Conservation (phyloP, 2,888 invertebrate genomes). For the Periphyllus acericola region DNA sequence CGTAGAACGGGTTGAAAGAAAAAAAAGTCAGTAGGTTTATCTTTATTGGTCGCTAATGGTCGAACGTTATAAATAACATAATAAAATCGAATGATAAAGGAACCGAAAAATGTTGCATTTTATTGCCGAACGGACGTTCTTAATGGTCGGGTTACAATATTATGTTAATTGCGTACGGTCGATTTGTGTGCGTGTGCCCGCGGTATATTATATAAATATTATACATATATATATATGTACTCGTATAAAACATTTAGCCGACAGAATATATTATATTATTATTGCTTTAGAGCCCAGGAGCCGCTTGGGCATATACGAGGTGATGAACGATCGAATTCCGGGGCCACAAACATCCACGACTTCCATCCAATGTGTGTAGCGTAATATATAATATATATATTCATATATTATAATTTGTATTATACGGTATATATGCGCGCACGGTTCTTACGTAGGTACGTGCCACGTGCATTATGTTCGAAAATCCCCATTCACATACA, state of each 20-base stretch:
- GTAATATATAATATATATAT: no score
- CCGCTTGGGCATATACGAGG: slow-evolving; percentile 29
- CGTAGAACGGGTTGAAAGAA: background rate
- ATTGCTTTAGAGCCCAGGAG: slow-evolving; percentile 56
- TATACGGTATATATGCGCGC: background rate
- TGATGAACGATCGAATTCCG: slow-evolving; percentile 57
- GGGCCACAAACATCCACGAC: slow-evolving; percentile 11
- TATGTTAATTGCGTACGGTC: slow-evolving; percentile 59
- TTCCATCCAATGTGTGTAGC: background rate
- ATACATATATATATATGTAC: background rate
- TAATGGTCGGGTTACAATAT: slow-evolving; percentile 59
- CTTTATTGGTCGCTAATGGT: slow-evolving; percentile 62
- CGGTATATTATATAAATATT: background rate
- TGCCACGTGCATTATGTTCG: slow-evolving; percentile 15
- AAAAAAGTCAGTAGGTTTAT: slow-evolving; percentile 54
- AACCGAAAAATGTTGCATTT: slow-evolving; percentile 61
- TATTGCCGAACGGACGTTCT: slow-evolving; percentile 52
- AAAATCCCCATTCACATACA: background rate
- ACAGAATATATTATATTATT: slow-evolving; percentile 34
- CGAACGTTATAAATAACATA: slow-evolving; percentile 62
- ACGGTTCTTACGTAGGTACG: no score
- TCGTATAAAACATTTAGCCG: slow-evolving; percentile 55
- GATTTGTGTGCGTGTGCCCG: slow-evolving; percentile 29
- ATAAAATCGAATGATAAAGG: slow-evolving; percentile 61
- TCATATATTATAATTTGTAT: background rate